phyloP scores from a whole-genome alignment of 2,113 vertebrate genomes.

The Pedionomus torquatus region DNA sequence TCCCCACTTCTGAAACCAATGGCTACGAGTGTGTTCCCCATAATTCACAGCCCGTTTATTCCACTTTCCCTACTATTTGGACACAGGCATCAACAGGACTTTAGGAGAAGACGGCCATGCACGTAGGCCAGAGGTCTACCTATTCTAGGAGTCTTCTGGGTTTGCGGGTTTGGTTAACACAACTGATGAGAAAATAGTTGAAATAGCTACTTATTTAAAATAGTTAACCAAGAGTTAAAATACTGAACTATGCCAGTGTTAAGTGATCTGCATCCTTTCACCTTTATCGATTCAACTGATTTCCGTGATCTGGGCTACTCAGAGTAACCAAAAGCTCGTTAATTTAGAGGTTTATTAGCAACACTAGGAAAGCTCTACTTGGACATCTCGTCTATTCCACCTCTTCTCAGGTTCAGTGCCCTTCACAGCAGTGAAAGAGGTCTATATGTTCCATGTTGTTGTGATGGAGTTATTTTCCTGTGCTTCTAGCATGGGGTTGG shows the following conservation, averaged over 20 bases:
- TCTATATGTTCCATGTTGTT: neutral
- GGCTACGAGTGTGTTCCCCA: neutral
- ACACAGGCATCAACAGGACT: fast-evolving
- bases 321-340: constrained; percentile 64
- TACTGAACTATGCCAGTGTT: neutral
- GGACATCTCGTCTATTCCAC: neutral
- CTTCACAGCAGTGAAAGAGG: neutral
- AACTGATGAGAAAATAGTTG: neutral
- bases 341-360: constrained; percentile 78
- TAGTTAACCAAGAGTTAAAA: neutral
- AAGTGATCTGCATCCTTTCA: neutral
- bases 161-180: neutral
- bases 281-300: constrained; percentile 33
- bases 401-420: neutral
- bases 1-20: neutral
- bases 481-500: fast-evolving
- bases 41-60: neutral
- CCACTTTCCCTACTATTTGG: neutral
- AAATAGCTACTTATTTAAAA: neutral
- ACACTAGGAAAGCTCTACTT: constrained; percentile 72
- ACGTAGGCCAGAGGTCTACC: neutral
- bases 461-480: neutral
- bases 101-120: neutral
- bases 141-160: neutral
- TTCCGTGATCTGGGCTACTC: constrained; percentile 55